Evolutionary conservation across 2,113 vertebrate species (phyloP).

Genomic region (Anguilla rostrata): DNA sequence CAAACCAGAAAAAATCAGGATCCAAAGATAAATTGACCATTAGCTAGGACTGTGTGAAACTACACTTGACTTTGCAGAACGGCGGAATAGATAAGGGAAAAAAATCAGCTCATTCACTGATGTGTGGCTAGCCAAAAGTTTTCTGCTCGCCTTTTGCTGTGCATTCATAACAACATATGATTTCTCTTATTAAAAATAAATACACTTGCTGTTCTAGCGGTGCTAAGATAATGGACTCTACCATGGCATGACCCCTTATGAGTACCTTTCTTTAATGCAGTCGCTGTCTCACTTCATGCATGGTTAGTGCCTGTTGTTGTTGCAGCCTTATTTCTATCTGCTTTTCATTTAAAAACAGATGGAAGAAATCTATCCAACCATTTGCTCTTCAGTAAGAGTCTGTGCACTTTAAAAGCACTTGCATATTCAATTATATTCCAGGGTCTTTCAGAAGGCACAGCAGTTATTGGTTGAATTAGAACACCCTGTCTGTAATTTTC

Average conservation of each 20-base stretch:
- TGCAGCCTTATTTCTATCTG: not conserved
- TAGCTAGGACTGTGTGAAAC: no score
- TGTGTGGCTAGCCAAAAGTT: not conserved
- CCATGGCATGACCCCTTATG: not conserved
- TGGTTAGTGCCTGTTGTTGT: not conserved
- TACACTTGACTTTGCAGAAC: no score
- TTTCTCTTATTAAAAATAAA: not conserved
- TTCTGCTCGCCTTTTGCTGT: not conserved
- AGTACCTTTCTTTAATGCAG: not conserved
- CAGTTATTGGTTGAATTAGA: not conserved
- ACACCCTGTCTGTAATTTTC: not conserved
- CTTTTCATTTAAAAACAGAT: not conserved
- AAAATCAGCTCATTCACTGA: no score
- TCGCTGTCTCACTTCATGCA: conserved; percentile 2
- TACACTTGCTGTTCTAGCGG: not conserved
- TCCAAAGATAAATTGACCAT: no score
- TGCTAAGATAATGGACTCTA: not conserved
- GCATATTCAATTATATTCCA: not conserved
- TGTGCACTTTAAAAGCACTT: not conserved
- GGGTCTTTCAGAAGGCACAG: not conserved
- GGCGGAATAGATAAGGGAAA: no score
- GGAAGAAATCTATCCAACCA: not conserved
- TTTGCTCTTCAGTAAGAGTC: conserved; percentile 2
- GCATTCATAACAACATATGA: not conserved
- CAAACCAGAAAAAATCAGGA: not conserved